A percentile compares a stretch with the other conserved stretches of the same genome.
phyloP scores from a whole-genome alignment of 2,113 vertebrate species.

The Tragelaphus strepsiceros region DNA sequence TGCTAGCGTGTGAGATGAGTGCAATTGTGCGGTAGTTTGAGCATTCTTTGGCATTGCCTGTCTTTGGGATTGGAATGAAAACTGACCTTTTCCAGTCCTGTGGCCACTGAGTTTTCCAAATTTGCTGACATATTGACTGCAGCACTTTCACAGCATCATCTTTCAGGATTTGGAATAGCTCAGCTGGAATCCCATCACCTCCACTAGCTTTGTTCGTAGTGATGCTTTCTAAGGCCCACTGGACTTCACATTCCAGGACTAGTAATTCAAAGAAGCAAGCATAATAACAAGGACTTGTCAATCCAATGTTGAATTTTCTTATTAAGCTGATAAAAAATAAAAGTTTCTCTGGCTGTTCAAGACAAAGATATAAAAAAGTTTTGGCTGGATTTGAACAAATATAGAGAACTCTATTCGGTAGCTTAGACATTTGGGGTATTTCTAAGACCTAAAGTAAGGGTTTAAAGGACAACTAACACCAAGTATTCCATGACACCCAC shows the following conservation, averaged over 20 bases:
- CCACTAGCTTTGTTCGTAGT: too few species aligned
- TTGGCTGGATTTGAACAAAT: not conserved
- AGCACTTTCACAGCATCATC: too few species aligned
- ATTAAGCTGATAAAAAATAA: not conserved
- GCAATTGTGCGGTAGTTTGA: too few species aligned
- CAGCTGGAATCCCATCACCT: too few species aligned
- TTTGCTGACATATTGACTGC: too few species aligned
- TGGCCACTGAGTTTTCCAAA: too few species aligned
- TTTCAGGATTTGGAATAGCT: too few species aligned
- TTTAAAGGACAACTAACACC: not conserved
- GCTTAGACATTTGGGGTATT: not conserved
- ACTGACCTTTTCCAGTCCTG: too few species aligned
- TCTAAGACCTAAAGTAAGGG: not conserved
- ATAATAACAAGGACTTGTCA: not conserved
- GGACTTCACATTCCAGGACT: not conserved
- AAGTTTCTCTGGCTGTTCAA: not conserved
- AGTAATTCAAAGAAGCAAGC: constrained; percentile 19
- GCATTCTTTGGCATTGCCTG: too few species aligned
- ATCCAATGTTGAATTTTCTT: constrained; percentile 19
- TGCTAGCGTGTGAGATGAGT: too few species aligned
- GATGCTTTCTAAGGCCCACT: too few species aligned
- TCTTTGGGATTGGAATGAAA: too few species aligned
- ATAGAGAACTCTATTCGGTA: not conserved
- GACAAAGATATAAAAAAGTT: not conserved
- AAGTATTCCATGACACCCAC: not conserved